Base-by-base conservation (phyloP, 2,797 vertebrate genomes). In the Hoplostethus atlanticus region DNA sequence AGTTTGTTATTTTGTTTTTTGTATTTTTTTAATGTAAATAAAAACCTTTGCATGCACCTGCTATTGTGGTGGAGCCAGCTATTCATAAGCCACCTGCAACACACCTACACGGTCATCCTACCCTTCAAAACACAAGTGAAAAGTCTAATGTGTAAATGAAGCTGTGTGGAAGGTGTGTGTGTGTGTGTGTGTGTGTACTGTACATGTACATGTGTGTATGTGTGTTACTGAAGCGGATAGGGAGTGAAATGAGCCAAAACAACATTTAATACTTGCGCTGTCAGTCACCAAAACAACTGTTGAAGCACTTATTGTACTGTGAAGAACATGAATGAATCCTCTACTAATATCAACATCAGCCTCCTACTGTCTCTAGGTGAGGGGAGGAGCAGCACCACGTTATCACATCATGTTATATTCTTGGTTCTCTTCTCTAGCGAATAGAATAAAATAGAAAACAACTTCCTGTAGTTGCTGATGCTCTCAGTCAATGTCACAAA, bases 401-500 rank as follows among this genome's bases (percentile, higher is more conserved):
- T 42, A 42, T 42, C 2, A 12, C 40, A 42, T 42, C 8, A 10
- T n/a, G 7, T 15, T 47, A 44, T 44, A 44, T 44, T 44, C 13
- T 47, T 47, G 7, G 16, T 47, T n/a, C 4, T n/a, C 46, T 47
- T 15, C 46, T 47, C 13, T n/a, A 5, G 15, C 3, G 16, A 47
- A 47, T 16, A 47, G 13, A 47, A n/a, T 16, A 53, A 21, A 10
- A 11, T 12, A 53, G 51, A 28, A 25, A 30, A 53, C 25, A 21
- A 12, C 16, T 15, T 13, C 44, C 34, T 12, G 34, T 16, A 47
- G 47, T 51, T 38, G 11, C 47, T 51, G 13, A 21, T 25, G 64
- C 34, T 36, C 52, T 13, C 34, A 66, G 50, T 42, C 15, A 28
- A 52, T 30, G 57, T 66, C 57, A 77, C 16, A 47, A 40, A 42